A percentile compares a stretch with the other conserved stretches of the same genome.
Evolutionary conservation across 2,113 vertebrate species (phyloP).

Genomic region (Anarrhichthys ocellatus): DNA sequence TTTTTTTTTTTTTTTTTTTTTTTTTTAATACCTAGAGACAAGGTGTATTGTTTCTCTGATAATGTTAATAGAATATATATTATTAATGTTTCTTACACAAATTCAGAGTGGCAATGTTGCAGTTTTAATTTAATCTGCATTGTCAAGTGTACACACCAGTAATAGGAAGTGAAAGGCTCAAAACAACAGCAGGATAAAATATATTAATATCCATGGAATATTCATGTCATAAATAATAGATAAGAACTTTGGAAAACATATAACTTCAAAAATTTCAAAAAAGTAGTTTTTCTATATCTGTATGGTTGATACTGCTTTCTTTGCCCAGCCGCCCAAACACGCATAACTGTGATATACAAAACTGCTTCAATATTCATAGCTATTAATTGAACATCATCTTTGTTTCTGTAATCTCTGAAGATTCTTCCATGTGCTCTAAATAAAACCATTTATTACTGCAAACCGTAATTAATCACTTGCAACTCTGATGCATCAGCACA

Average conservation of each 20-base stretch:
- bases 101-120: neutral
- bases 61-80: neutral
- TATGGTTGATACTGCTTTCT: neutral
- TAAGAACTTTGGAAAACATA: neutral
- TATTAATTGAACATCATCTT: constrained; percentile 20
- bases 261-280: no score
- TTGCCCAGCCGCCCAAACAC: neutral
- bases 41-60: neutral
- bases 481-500: constrained; percentile 22
- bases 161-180: constrained; percentile 1
- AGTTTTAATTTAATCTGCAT: neutral
- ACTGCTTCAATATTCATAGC: constrained; percentile 25
- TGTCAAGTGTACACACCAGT: neutral
- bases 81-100: neutral
- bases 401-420: constrained; percentile 17
- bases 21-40: neutral
- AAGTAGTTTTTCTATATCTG: neutral
- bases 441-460: constrained; percentile 32
- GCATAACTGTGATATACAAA: neutral
- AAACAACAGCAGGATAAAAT: constrained; percentile 12
- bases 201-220: constrained; percentile 23
- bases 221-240: constrained; percentile 45
- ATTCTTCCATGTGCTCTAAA: constrained; percentile 24
- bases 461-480: constrained; percentile 45
- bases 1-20: neutral